phyloP scores from a whole-genome alignment of 2,888 invertebrate genomes.

The Neuroscelio doddi region DNA sequence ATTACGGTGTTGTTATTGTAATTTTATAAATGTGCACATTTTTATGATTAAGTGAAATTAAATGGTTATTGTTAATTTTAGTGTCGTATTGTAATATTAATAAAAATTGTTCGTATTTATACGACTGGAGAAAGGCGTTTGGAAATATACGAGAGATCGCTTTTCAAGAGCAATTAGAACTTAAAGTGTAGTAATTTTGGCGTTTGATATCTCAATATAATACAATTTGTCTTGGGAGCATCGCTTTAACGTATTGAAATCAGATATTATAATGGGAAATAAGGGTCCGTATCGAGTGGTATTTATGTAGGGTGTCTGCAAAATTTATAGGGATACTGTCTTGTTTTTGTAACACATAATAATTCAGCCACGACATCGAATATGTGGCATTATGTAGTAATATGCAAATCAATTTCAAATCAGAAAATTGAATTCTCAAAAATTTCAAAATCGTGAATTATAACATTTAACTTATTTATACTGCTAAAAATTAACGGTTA shows the following conservation, averaged over 20 bases:
- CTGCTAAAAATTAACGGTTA: too few species aligned
- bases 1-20: too few species aligned
- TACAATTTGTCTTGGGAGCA: slow-evolving; percentile 43
- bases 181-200: slow-evolving; percentile 30
- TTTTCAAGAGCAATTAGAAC: slow-evolving; percentile 28
- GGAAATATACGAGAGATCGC: slow-evolving; percentile 19
- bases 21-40: too few species aligned
- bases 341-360: slow-evolving; percentile 15
- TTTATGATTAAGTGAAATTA: too few species aligned
- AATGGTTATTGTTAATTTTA: too few species aligned
- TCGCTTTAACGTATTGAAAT: slow-evolving; percentile 53
- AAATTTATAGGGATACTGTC: slow-evolving; percentile 19
- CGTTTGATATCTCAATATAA: slow-evolving; percentile 24
- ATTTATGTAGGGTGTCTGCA: slow-evolving; percentile 6
- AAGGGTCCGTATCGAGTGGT: slow-evolving; percentile 1
- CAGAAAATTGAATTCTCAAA: slow-evolving; percentile 3
- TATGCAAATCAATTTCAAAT: slow-evolving; percentile 19
- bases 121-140: slow-evolving; percentile 12
- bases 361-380: slow-evolving; percentile 21
- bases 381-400: slow-evolving; percentile 11
- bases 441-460: too few species aligned
- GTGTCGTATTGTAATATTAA: too few species aligned
- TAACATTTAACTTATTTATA: too few species aligned
- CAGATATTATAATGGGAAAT: slow-evolving; percentile 54
- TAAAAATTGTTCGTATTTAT: too few species aligned